These are phyloP conservation scores for Apamea crenata DNA, from an alignment of 2,888 invertebrate genomes.

Conservation along the genomic window DNA sequence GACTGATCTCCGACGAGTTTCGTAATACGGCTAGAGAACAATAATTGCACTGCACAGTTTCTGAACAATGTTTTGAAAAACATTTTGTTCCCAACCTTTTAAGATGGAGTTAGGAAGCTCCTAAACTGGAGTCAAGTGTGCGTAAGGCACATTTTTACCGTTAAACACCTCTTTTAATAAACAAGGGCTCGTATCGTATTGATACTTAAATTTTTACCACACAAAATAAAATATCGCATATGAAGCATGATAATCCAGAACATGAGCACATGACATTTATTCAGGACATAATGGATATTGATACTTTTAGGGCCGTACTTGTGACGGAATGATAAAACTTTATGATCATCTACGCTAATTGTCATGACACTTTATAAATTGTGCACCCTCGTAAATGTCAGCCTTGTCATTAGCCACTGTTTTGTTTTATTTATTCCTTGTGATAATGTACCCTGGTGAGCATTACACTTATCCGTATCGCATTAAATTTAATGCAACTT, in stretches of 20 bases:
- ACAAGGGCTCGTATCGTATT: conserved; percentile 1
- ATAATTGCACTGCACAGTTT: conserved; percentile 23
- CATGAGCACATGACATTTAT: conserved; percentile 55
- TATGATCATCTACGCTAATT: conserved; percentile 75
- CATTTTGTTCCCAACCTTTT: neutral
- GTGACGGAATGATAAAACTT: conserved; percentile 66
- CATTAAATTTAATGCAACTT: conserved; percentile 60
- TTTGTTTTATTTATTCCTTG: conserved; percentile 57
- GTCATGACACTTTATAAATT: conserved; percentile 72
- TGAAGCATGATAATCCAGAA: conserved; percentile 44
- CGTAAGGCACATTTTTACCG: neutral
- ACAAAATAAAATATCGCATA: conserved; percentile 22
- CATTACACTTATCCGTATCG: conserved; percentile 57
- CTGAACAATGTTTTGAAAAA: conserved; percentile 7
- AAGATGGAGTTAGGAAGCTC: neutral
- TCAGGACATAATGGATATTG: conserved; percentile 56
- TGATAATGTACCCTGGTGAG: conserved; percentile 47
- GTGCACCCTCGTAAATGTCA: conserved; percentile 75
- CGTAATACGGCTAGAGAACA: conserved; percentile 41
- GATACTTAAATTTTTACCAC: neutral
- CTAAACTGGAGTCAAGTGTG: neutral
- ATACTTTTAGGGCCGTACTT: conserved; percentile 61
- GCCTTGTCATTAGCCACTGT: conserved; percentile 58
- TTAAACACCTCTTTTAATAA: neutral
- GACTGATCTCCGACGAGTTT: conserved; percentile 44